Base-by-base conservation (phyloP, 2,888 invertebrate species). In the Oligia strigilis region DNA sequence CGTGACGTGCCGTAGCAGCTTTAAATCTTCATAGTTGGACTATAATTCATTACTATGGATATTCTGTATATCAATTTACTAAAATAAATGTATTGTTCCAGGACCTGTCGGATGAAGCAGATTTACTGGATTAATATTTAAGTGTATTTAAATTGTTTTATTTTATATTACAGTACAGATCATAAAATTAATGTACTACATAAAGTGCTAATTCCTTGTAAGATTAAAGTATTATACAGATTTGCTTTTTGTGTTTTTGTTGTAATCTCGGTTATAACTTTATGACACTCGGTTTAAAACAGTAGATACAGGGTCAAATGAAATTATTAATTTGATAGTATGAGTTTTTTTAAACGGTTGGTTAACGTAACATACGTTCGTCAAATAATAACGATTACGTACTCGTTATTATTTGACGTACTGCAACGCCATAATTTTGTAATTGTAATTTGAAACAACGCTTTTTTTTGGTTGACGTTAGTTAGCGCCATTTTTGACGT, bases 21-120 rank as follows among this genome's bases (percentile, higher is more conserved):
- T 55, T 23, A 17, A 4, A n/a, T n/a, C 8, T 52, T 29, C 14
- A 46, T 4, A 46, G 49, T 49, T 49, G 49, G 49, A 49, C 13
- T 49, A 13, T 49, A 49, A 49, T 13, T 46, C 5, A 49, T 14
- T 14, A 49, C 49, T 29, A 19, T 43, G 13, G 13, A 4, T 43
- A 9, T 36, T 43, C 29, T 14, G 6, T 43, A 2, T 62, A 36
- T n/a, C 1, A 14, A 36, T 49, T n/a, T 74, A 78, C 40, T 78
- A 29, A 81, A n/a, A 71, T 19, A 72, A 72, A 29, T 72, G 8
- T 75, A 69, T 85, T 86, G 82, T 90, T 94, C 14, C 95, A 96
- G 95, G 94, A 95, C 76, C 89, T 95, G 80, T 92, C 98, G 97
- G 94, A 98, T 79, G 95, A 94, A 4, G 91, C 88, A 17, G 95